Evolutionary conservation across 2,888 invertebrate genomes (phyloP), one percentile per base, ranked within the genome.

Genomic region (Orthosia gracilis): DNA sequence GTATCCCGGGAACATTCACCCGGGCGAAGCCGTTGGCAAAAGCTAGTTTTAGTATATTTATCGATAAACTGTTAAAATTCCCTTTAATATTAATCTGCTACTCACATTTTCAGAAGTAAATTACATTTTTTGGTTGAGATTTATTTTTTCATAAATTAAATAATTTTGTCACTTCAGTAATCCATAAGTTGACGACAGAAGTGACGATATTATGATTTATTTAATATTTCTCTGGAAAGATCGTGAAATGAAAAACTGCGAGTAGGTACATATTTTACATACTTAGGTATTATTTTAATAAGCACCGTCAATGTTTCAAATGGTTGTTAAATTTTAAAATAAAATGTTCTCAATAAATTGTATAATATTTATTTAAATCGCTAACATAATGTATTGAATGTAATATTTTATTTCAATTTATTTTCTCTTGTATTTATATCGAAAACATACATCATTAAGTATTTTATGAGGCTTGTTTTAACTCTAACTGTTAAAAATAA

Each of bases 351-450:
- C 23, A 47, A 50, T 69, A 82, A 73, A 70, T 73, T 84, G 62
- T 73, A 47, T 49, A 17, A 62, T 49, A 75, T 66, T 75, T 80
- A 84, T 84, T 69, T 84, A 67, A 84, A 82, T 82, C 59, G 71
- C 52, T 50, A 76, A 81, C 84, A 69, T 69, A 40, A 57, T 57
- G 52, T 54, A 49, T 69, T 17, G 68, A 62, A 80, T 82, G 82
- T 80, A 62, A 21, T 69, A 71, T 68, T 66, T 71, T 62, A 69
- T 80, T 81, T 84, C 84, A 84, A 82, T 82, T 82, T 84, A 76
- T 75, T 84, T 84, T 71, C 67, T 58, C 62, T 65, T 82, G 84
- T 80, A 49, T 61, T 77, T 50, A 66, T 76, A 18, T 65, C 50
- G 68, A 65, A 50, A 73, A 83, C 74, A 83, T 57, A 52, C 40